Evolutionary conservation across 2,888 invertebrate species (phyloP).

Genomic region (Lumbricus terrestris): DNA sequence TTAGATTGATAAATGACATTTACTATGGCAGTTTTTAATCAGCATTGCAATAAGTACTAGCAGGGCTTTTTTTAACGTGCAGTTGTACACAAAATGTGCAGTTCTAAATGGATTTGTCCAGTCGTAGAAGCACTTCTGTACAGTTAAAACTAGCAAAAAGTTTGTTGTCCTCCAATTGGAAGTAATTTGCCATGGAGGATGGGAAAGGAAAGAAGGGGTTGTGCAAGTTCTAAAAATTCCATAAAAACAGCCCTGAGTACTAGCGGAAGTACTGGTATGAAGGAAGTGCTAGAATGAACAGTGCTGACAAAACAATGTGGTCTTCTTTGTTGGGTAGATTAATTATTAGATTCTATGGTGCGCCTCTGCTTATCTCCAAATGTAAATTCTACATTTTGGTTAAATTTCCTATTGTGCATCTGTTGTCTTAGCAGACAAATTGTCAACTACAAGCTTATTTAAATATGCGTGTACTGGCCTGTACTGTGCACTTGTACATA

Average conservation of each 20-base stretch:
- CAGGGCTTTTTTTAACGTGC: no score
- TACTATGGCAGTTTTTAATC: background rate
- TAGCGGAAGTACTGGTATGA: background rate
- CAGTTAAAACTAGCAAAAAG: no score
- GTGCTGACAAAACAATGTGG: background rate
- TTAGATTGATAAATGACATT: background rate
- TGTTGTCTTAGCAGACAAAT: background rate
- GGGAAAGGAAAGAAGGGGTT: no score
- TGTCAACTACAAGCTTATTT: background rate
- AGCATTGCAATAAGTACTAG: background rate
- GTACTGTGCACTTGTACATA: background rate
- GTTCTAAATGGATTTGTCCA: no score
- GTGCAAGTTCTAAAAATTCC: no score
- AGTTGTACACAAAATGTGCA: no score
- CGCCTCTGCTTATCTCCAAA: background rate
- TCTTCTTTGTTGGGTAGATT: background rate
- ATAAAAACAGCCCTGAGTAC: no score
- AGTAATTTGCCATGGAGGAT: no score
- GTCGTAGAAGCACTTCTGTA: no score
- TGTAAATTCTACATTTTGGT: background rate
- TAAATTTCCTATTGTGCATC: background rate
- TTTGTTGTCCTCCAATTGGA: no score
- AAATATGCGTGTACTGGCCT: background rate
- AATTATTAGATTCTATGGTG: background rate
- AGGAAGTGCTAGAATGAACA: background rate